Evolutionary conservation across 1,140 invertebrate genomes (phyloP), one percentile per base, ranked within the genome.

Genomic region (Pseudachorutes palmiensis): DNA sequence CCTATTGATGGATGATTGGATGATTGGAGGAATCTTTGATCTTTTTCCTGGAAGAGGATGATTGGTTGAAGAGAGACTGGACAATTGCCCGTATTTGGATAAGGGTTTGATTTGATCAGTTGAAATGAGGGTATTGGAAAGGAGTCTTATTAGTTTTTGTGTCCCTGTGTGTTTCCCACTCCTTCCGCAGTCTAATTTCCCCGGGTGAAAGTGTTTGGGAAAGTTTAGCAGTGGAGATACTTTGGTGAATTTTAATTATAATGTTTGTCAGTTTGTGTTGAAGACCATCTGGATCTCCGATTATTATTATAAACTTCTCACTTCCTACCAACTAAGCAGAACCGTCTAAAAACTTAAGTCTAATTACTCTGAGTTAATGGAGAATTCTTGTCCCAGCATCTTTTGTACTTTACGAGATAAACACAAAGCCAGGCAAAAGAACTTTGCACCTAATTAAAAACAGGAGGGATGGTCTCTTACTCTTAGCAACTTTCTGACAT

Each of bases 381-480:
- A 72, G 64, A 72, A 69, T 66, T 71, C 70, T 66, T 69, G 70
- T 72, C 62, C 41, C 26, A 48, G n/a, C n/a, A 62, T 58, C 62
- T 66, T 66, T 60, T 66, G 62, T 70, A 58, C 29, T 57, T 32
- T 24, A 12, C 16, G 55, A 69, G 66, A 66, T 67, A 72, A 67
- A 71, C 67, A 72, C 69, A 71, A 67, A 71, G 65, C 62, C 69
- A 62, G 65, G 65, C 69, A 71, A 67, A 12, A 55, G 49, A 72
- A 71, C 70, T 69, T 72, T 72, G 64, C 70, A 72, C 70, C 70
- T 72, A 72, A 72, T 72, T 72, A 72, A 72, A 72, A 72, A 68
- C 65, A 61, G 67, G 31, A 63, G 67, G 59, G 66, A 65, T 71
- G 65, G 48, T 49, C 64, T 68, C 55, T 71, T 61, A 60, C 29